Conservation (phyloP, 2,888 invertebrate genomes). For the Trachelus iudaicus region DNA sequence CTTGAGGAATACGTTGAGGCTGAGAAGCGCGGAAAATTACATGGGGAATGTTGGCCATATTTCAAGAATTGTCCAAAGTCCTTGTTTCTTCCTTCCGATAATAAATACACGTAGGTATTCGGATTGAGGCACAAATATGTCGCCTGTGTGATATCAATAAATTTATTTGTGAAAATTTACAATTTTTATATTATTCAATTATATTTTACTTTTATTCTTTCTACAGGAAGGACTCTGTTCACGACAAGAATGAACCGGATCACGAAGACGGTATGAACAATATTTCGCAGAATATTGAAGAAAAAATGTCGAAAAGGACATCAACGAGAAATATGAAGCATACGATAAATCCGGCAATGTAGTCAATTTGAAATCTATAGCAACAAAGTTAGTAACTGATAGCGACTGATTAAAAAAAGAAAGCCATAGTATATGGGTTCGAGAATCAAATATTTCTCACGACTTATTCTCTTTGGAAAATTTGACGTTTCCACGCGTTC, state of each 20-base stretch:
- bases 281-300: slow-evolving; percentile 28
- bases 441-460: neutral
- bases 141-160: neutral
- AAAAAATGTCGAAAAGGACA: slow-evolving; percentile 26
- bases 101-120: slow-evolving; percentile 67
- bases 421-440: neutral
- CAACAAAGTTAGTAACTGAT: slow-evolving; percentile 21
- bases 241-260: slow-evolving; percentile 32
- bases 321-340: slow-evolving; percentile 26
- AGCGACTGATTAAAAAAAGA: slow-evolving; percentile 8
- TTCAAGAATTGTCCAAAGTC: slow-evolving; percentile 86
- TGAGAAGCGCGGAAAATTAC: slow-evolving; percentile 77
- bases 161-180: neutral
- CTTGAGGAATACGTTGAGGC: slow-evolving; percentile 84
- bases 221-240: slow-evolving; percentile 41
- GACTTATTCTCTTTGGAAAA: neutral
- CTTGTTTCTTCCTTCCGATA: slow-evolving; percentile 73
- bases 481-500: neutral
- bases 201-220: neutral
- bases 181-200: neutral
- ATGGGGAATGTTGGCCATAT: slow-evolving; percentile 88
- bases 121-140: neutral
- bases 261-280: slow-evolving; percentile 26
- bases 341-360: slow-evolving; percentile 40
- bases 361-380: slow-evolving; percentile 15